Base-by-base conservation (phyloP, 2,113 vertebrate genomes). In the Furnarius figulus region DNA sequence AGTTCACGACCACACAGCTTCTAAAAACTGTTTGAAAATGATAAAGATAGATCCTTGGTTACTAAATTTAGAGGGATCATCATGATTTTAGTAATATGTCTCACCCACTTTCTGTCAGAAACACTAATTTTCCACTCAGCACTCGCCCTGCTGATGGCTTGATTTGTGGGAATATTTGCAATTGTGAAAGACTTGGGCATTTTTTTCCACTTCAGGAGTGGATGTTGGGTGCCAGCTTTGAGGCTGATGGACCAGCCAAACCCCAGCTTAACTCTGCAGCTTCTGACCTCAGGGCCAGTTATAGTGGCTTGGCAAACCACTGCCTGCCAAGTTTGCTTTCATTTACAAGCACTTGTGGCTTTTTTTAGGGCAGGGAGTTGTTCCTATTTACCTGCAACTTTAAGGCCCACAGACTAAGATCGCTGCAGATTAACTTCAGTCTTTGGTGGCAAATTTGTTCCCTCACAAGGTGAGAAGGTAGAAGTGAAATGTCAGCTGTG, bases 51-150 rank as follows among this genome's bases (percentile, higher is more conserved):
- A 79, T 90, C 37, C 79, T 90, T 67, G 56, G 72, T 76, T 83
- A 49, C 89, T 97, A 97, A 96, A 95, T 97, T 97, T 98, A 97
- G 95, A 21, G 33, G 22, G 37, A 82, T 74, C 82, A 31, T 89
- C 83, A 74, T 74, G 89, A 89, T 94, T 97, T 97, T 73, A 97
- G 93, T 90, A 95, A 88, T 83, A 79, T 97, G 67, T 90, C 92
- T 97, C 92, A 89, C 85, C 75, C 72, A 81, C 73, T 91, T 59
- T 58, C 82, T 75, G 53, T 81, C 73, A 94, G n/a, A 17, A 77
- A 75, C 66, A 52, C 56, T 97, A 89, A 96, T 97, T 97, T 97
- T 82, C 80, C 83, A 87, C 67, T 95, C 97, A 94, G 80, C 14
- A 24, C 59, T 94, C 70, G 91, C 83, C 80, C 79, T 91, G 63